These are phyloP conservation scores for Tetranychus piercei DNA, from an alignment of 2,888 invertebrate genomes.

Conservation along the genomic window DNA sequence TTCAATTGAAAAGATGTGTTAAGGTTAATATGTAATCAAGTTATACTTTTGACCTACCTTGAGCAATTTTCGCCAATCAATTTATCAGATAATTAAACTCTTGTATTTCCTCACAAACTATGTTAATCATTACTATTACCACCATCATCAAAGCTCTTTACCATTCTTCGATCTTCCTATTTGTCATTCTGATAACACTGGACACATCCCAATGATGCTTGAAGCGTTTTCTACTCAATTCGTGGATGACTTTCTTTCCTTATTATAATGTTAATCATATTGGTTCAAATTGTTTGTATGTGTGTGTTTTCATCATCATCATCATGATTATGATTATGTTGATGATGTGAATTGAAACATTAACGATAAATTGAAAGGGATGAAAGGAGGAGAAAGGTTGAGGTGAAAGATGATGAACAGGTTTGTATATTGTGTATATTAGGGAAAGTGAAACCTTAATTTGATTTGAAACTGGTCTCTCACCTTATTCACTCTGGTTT, in stretches of 20 bases:
- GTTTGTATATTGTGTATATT: neutral
- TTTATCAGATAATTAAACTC: no score
- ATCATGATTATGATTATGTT: neutral
- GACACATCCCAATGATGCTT: neutral
- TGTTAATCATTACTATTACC: no score
- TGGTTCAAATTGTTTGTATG: neutral
- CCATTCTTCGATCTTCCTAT: no score
- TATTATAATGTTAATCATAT: neutral
- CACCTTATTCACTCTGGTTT: neutral
- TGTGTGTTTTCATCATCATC: no score
- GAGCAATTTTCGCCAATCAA: no score
- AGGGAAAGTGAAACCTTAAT: neutral
- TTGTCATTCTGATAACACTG: neutral
- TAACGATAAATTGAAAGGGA: neutral
- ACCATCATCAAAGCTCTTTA: no score
- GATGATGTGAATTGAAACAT: neutral
- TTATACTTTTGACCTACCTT: no score
- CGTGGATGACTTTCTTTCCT: neutral
- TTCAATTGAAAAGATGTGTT: no score
- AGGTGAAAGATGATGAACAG: neutral
- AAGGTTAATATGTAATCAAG: no score
- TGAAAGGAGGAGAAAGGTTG: neutral
- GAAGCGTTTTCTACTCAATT: neutral
- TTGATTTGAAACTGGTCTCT: neutral
- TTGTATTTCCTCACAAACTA: no score